Evolutionary conservation across 2,888 invertebrate genomes (phyloP).

Genomic region (Diarsia mendica): DNA sequence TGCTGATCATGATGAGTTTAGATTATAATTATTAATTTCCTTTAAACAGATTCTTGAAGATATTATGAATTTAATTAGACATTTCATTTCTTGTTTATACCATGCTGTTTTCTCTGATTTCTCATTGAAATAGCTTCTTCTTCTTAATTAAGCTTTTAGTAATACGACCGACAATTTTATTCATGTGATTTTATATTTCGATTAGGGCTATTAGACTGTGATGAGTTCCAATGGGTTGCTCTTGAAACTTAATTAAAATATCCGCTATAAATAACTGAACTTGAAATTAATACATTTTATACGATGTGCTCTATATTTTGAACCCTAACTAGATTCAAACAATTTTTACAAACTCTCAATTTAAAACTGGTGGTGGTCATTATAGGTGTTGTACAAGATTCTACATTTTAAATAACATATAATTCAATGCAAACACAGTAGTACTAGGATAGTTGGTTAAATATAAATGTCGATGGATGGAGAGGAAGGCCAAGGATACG

Average conservation of each 20-base stretch:
- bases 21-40: slow-evolving; percentile 14
- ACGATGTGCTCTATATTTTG: neutral
- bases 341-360: neutral
- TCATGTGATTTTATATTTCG: slow-evolving; percentile 18
- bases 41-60: slow-evolving; percentile 22
- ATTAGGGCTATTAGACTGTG: slow-evolving; percentile 34
- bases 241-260: slow-evolving; percentile 37
- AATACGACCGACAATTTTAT: neutral
- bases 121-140: slow-evolving; percentile 36
- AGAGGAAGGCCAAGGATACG: too few species aligned
- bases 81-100: slow-evolving; percentile 37
- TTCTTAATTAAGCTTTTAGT: slow-evolving; percentile 36
- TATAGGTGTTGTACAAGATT: neutral
- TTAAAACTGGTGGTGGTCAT: neutral
- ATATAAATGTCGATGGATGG: too few species aligned
- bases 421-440: neutral
- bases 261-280: slow-evolving; percentile 3
- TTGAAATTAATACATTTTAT: neutral
- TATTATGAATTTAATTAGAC: slow-evolving; percentile 34
- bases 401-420: neutral
- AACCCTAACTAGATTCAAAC: neutral
- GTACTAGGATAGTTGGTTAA: too few species aligned
- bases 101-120: slow-evolving; percentile 31
- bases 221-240: slow-evolving; percentile 39
- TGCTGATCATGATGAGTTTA: slow-evolving; percentile 13